Base-by-base conservation (phyloP, 2,888 invertebrate genomes). In the Volucella inflata region DNA sequence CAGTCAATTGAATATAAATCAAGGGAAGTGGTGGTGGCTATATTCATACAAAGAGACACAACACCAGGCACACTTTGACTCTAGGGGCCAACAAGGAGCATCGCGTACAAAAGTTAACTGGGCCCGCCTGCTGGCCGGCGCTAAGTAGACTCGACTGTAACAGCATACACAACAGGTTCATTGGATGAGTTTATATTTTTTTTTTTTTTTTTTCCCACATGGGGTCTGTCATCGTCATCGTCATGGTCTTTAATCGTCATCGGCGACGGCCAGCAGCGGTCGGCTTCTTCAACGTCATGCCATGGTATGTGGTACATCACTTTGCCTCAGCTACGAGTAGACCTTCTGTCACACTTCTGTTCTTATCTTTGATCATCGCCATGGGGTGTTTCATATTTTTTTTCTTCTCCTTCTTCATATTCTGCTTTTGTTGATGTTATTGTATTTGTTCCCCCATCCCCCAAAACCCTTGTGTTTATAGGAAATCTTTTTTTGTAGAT, bases 1-100 rank as follows among this genome's bases (percentile, higher is more conserved):
- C 59, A 83, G 70, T 79, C 79, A 84, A 84, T 79, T 84, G 79
- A 79, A 84, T 84, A 84, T 79, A 84, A 84, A 75, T 84, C 79
- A 75, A 75, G 83, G 83, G 30, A 30, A 30, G 79, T 84, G 79
- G 76, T 81, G 70, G 57, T 50, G 59, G 70, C 74, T 74, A 30
- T 30, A 21, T 21, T 2, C 30, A 30, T 30, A 6, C 30, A 6
- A 30, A 30, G 30, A 30, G 30, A 30, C 64, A 62, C 68, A 74
- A 51, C 59, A 46, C n/a, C 51, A 53, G 38, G 71, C 60, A 44
- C 36, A 72, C 55, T 57, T 62, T 30, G 36, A 40, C 62, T 36
- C 53, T 21, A 44, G 51, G 65, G 21, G 42, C 57, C 36, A 76
- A 38, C 50, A 51, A 68, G 62, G 48, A 57, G 42, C 46, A 30